Conservation (phyloP, 2,797 vertebrate species). For the Petrocephalus schoutedeni region DNA sequence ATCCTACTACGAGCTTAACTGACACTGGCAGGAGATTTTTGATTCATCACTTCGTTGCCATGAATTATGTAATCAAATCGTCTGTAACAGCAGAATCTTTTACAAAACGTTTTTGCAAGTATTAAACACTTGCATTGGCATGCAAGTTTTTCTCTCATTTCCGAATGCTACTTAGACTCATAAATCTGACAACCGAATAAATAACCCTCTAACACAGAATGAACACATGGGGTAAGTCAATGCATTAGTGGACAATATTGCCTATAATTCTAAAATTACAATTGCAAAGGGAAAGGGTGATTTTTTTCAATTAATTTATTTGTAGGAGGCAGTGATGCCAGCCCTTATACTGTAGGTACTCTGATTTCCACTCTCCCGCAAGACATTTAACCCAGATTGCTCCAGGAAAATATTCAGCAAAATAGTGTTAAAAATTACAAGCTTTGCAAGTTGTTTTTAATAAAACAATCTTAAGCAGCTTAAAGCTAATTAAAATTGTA, state of each 20-base stretch:
- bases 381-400: neutral
- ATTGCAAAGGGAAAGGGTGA: neutral
- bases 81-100: neutral
- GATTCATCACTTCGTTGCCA: constrained; percentile 7
- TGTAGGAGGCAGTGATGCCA: neutral
- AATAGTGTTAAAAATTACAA: neutral
- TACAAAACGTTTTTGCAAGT: neutral
- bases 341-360: neutral
- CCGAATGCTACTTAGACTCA: neutral
- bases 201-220: neutral
- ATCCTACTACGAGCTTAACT: neutral
- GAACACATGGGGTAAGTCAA: neutral
- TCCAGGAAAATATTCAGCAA: neutral
- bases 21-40: constrained; percentile 7
- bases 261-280: neutral
- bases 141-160: neutral
- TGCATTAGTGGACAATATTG: neutral
- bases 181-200: neutral
- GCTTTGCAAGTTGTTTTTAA: neutral
- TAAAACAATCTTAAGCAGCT: neutral
- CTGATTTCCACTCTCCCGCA: neutral
- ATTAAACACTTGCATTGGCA: neutral
- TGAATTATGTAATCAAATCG: constrained; percentile 11
- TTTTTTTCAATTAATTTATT: neutral
- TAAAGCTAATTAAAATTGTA: neutral